Conservation (phyloP, 2,113 vertebrate species). For the Lampris megalopsis region DNA sequence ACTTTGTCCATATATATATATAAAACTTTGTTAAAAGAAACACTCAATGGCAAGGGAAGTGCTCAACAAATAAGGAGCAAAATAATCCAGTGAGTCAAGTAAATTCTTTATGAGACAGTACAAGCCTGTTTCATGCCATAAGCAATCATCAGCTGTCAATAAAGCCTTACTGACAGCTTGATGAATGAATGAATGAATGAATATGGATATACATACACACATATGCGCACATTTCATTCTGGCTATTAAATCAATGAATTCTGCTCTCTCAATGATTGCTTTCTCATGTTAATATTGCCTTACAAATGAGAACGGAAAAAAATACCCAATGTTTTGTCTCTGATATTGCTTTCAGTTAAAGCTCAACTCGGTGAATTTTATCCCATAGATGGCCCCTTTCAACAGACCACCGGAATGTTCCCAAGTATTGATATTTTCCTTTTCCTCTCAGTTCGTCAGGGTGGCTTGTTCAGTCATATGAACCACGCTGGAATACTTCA, state of each 20-base stretch:
- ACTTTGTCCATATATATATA: no score
- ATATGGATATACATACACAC: no score
- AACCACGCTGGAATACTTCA: constrained; percentile 3
- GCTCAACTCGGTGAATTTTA: not conserved
- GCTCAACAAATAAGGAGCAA: no score
- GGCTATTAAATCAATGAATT: not conserved
- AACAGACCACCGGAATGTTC: not conserved
- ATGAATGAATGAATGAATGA: no score
- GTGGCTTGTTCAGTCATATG: not conserved
- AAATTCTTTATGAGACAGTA: no score
- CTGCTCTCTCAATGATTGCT: not conserved
- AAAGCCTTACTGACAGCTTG: no score
- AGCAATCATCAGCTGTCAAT: no score
- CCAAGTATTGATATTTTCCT: not conserved
- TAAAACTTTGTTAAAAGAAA: no score
- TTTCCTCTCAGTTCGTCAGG: not conserved
- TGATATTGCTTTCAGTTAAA: no score
- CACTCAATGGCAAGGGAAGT: no score
- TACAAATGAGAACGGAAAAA: not conserved
- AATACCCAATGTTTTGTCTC: not conserved
- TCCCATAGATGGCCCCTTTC: not conserved
- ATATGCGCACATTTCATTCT: not conserved
- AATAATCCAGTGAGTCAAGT: no score
- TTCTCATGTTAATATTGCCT: not conserved
- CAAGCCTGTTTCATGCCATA: no score